phyloP scores from a whole-genome alignment of 2,797 vertebrate species.

The Parauchenoglanis punctatus region DNA sequence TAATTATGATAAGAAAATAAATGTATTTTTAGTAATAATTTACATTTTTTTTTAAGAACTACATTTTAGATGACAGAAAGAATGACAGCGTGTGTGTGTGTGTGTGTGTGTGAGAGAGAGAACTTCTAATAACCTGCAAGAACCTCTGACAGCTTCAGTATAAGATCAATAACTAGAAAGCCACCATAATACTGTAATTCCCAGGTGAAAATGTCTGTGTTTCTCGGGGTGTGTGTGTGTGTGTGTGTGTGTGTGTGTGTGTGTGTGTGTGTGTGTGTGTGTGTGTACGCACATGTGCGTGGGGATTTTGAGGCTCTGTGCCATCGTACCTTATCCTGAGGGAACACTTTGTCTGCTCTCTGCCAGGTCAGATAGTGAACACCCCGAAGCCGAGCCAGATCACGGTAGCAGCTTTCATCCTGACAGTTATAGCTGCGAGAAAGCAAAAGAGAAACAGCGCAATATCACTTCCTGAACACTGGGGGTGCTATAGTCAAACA shows the following conservation, averaged over 20 bases:
- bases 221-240: no score
- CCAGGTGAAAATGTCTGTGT: not conserved
- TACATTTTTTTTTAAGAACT: not conserved
- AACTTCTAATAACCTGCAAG: not conserved
- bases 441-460: conserved; percentile 29
- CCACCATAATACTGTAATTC: not conserved
- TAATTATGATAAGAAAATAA: not conserved
- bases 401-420: conserved; percentile 94
- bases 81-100: not conserved
- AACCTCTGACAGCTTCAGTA: not conserved
- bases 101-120: not conserved
- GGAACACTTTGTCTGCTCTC: conserved; percentile 88
- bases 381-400: conserved; percentile 92
- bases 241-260: no score
- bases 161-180: conserved; percentile 10
- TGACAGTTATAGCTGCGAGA: conserved; percentile 92
- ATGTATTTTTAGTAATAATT: not conserved
- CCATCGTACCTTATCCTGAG: conserved; percentile 89
- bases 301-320: not conserved
- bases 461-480: not conserved
- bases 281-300: conserved; percentile 32
- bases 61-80: not conserved
- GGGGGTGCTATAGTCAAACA: not conserved
- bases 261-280: conserved; percentile 26
- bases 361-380: conserved; percentile 92